phyloP scores from a whole-genome alignment of 2,888 invertebrate species.

The Oscheius onirici region DNA sequence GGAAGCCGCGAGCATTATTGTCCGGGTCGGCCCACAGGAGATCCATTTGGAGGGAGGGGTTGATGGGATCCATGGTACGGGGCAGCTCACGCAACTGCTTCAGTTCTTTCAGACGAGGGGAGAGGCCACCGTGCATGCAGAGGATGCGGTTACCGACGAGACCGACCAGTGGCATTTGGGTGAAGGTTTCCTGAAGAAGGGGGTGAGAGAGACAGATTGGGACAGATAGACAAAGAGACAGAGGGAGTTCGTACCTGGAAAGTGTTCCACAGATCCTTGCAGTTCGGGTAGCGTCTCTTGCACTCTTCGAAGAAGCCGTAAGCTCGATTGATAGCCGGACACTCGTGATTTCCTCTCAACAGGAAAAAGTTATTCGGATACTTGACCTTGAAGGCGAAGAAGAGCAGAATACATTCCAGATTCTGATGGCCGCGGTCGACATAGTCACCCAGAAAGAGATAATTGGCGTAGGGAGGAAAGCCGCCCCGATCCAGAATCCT shows the following conservation, averaged over 20 bases:
- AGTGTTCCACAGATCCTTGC: background rate
- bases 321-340: slow-evolving; percentile 16
- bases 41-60: slow-evolving; percentile 7
- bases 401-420: slow-evolving; percentile 55
- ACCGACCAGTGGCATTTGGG: slow-evolving; percentile 41
- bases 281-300: slow-evolving; percentile 3
- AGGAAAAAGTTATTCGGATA: slow-evolving; percentile 18
- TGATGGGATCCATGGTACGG: background rate
- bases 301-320: slow-evolving; percentile 26
- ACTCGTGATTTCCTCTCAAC: slow-evolving; percentile 23
- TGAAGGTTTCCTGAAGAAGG: slow-evolving; percentile 24
- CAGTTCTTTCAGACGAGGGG: slow-evolving; percentile 37
- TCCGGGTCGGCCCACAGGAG: slow-evolving; percentile 13
- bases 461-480: slow-evolving; percentile 59
- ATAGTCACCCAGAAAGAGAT: slow-evolving; percentile 65
- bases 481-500: slow-evolving; percentile 57
- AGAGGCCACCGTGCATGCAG: slow-evolving; percentile 53
- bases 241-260: background rate
- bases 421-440: slow-evolving; percentile 63
- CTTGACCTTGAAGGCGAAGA: slow-evolving; percentile 55
- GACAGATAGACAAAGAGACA: background rate
- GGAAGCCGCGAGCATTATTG: background rate
- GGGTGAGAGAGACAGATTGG: background rate
- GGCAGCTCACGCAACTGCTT: slow-evolving; percentile 28
- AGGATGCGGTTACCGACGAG: slow-evolving; percentile 45